Conservation (phyloP, 2,888 invertebrate species). For the Mesorhabditis spiculigera region DNA sequence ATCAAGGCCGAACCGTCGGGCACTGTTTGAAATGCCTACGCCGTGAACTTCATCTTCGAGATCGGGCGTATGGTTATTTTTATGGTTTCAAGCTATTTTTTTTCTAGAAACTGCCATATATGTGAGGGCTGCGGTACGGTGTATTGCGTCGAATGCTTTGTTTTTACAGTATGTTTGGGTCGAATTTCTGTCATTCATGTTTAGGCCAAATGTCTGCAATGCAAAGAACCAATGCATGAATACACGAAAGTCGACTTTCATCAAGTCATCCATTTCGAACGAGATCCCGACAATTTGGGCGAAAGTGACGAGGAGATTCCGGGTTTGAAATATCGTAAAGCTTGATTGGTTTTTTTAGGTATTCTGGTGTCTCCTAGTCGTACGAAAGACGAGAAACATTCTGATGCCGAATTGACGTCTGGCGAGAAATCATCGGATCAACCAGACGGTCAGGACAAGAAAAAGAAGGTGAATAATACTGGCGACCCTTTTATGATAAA, state of each 20-base stretch:
- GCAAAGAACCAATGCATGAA: background rate
- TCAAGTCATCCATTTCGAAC: background rate
- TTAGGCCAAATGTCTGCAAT: background rate
- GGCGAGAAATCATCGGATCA: no score
- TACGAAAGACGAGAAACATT: no score
- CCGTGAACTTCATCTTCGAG: background rate
- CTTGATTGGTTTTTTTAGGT: no score
- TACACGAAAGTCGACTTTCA: background rate
- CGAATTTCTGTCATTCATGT: background rate
- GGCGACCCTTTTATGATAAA: no score
- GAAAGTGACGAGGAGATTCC: background rate
- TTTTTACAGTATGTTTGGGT: background rate
- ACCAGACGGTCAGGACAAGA: no score
- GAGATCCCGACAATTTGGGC: background rate
- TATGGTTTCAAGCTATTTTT: background rate
- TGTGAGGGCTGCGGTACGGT: background rate
- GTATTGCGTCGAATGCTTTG: background rate
- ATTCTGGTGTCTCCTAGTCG: no score
- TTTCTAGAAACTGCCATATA: slow-evolving; percentile 1
- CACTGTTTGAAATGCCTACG: background rate
- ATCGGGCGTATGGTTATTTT: background rate
- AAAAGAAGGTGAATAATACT: no score
- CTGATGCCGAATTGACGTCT: no score
- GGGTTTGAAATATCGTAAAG: no score
- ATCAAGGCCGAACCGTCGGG: background rate